A percentile compares a stretch with the other conserved stretches of the same genome.
Evolutionary conservation across 2,797 vertebrate genomes (phyloP).

Genomic region (Diplodus puntazzo): DNA sequence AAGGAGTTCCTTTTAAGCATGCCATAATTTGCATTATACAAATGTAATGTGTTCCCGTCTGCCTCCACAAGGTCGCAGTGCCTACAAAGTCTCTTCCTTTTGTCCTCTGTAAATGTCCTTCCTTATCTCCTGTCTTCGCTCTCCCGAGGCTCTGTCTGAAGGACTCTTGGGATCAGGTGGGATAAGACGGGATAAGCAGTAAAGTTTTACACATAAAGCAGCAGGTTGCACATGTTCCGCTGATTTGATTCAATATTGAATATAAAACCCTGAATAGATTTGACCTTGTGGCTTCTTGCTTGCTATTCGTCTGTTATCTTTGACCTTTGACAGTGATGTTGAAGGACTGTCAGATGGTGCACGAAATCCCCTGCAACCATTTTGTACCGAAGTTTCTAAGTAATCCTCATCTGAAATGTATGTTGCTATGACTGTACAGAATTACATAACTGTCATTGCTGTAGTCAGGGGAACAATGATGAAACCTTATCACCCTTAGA

Average conservation of each 20-base stretch:
- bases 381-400: neutral
- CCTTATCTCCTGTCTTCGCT: neutral
- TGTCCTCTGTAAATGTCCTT: constrained; percentile 20
- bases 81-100: constrained; percentile 9
- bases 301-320: neutral
- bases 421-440: constrained; percentile 3
- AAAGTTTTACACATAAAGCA: constrained; percentile 21
- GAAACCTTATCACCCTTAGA: constrained; percentile 23
- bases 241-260: neutral
- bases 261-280: neutral
- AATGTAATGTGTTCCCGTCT: constrained; percentile 13
- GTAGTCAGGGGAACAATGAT: constrained; percentile 19
- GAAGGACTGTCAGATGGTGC: neutral
- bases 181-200: constrained; percentile 24
- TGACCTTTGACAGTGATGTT: neutral
- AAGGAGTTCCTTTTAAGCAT: rapidly evolving
- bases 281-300: neutral
- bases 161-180: constrained; percentile 27
- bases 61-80: constrained; percentile 43
- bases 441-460: constrained; percentile 23
- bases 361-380: neutral
- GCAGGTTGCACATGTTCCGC: neutral
- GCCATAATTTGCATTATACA: neutral
- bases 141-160: constrained; percentile 7
- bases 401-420: neutral